Evolutionary conservation across 92 coral and sea anemone genomes (phyloP).

Genomic region (Actinernus sp.): DNA sequence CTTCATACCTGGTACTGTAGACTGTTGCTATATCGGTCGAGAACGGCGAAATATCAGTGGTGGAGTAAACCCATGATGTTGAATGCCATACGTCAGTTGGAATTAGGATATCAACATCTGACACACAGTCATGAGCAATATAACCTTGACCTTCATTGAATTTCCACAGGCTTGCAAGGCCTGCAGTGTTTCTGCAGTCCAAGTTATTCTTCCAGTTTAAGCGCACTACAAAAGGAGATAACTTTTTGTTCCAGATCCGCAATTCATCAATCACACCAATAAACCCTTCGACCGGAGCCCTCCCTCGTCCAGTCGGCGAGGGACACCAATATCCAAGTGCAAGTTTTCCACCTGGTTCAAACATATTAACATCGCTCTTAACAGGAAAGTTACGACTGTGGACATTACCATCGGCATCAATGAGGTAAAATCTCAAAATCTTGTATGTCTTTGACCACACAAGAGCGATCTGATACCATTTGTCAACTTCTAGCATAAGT

Average conservation of each 20-base stretch:
- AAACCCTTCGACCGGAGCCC: conserved; percentile 25
- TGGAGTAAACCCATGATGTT: conserved; percentile 52
- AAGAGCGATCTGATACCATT: conserved; percentile 53
- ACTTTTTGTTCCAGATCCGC: conserved; percentile 58
- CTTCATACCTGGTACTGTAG: background rate
- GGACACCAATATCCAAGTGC: conserved; percentile 69
- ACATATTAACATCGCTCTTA: conserved; percentile 37
- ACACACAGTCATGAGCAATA: conserved; percentile 57
- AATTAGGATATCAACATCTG: conserved; percentile 48
- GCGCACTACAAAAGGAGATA: conserved; percentile 17
- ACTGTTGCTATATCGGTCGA: background rate
- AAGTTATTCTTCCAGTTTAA: conserved; percentile 13
- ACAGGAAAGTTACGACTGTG: conserved; percentile 65
- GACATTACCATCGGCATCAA: conserved; percentile 38
- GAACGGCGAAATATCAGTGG: conserved; percentile 32
- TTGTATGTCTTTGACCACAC: conserved; percentile 56
- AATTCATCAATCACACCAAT: conserved; percentile 65
- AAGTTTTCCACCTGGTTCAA: conserved; percentile 70
- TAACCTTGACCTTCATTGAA: conserved; percentile 74
- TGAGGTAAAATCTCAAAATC: conserved; percentile 52
- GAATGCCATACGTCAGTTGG: conserved; percentile 20
- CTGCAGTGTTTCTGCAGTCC: conserved; percentile 35
- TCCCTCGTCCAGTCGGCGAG: conserved; percentile 33
- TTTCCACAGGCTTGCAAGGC: conserved; percentile 58
- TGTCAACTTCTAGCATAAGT: conserved; percentile 30